Percentiles rank a stretch among this genome's conserved stretches.
Evolutionary conservation across 2,888 invertebrate species (phyloP).

Genomic region (Cheilosia soror): DNA sequence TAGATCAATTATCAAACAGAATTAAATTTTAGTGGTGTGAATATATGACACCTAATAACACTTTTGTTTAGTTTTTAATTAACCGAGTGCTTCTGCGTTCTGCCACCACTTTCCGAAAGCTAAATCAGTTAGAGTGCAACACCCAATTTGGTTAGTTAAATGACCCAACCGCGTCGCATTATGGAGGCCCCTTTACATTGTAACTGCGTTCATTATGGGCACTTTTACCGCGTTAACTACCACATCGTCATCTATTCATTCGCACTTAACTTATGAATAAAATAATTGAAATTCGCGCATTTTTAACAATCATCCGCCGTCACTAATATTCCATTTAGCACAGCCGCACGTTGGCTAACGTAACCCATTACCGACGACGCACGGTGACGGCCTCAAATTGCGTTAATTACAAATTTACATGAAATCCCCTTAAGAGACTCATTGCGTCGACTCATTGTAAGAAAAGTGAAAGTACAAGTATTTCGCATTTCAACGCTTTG

Average conservation of each 20-base stretch:
- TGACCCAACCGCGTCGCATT: too few relatives aligned
- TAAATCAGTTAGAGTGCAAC: too few relatives aligned
- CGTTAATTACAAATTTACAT: constrained; percentile 33
- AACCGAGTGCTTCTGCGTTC: too few relatives aligned
- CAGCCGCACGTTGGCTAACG: background rate
- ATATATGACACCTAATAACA: too few relatives aligned
- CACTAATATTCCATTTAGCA: constrained; percentile 16
- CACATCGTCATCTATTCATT: background rate
- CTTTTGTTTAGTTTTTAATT: too few relatives aligned
- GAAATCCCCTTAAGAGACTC: constrained; percentile 21
- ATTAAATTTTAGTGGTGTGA: too few relatives aligned
- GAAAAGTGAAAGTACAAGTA: constrained; percentile 57
- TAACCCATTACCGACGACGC: background rate
- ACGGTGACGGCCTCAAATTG: constrained; percentile 7
- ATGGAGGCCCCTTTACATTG: too few relatives aligned
- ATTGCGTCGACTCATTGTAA: constrained; percentile 1
- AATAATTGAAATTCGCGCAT: constrained; percentile 21
- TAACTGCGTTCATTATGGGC: too few relatives aligned
- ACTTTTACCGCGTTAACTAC: background rate
- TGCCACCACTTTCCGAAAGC: too few relatives aligned
- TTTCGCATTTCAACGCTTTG: constrained; percentile 33
- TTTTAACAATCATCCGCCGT: constrained; percentile 3
- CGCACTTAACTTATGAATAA: background rate
- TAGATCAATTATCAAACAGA: too few relatives aligned
- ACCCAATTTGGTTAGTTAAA: too few relatives aligned